Evolutionary conservation across 2,888 invertebrate genomes (phyloP), one percentile per base, ranked within the genome.

Genomic region (Bellardia pandia): DNA sequence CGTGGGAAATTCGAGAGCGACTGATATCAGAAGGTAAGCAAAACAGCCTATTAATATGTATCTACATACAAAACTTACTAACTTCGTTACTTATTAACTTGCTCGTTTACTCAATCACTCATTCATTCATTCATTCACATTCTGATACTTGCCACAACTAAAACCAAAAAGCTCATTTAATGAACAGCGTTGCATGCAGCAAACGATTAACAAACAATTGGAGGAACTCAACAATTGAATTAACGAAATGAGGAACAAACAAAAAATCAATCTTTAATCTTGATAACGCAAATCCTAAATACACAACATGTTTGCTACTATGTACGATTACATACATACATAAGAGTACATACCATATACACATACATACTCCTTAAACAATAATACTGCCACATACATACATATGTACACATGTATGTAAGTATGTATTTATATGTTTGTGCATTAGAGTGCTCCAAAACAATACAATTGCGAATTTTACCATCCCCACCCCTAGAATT

Each of bases 1-100:
- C 99, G 68, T 99, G 99, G 99, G 99, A 99, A 95, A 99, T 99
- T 90, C 95, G 99, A 83, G 99, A 99, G 94, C 95, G 98, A 93
- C 96, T 99, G 88, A 98, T 99, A 92, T 97, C 98, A 89, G 99
- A 99, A 96, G 98, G 98, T 98, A 95, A 62, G 78, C 69, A 62
- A 48, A 37, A 37, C 37, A 37, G 37, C 13, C 45, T 13, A 45
- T 76, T 76, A 62, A 76, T 69, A 14, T 5, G n/a, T 37, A n/a
- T 62, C 37, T 62, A 37, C 60, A 58, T 30, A 58, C 5, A 58
- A 30, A 23, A 30, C 16, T 56, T 11, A 3, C 37, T n/a, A 3
- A 77, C 66, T 40, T 74, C 66, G 23, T 33, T 53, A 72, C 51
- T 60, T n/a, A 37, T 37, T 62, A 6, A 62, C 3, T 37, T 37